phyloP scores from a whole-genome alignment of 2,113 vertebrate genomes.

The Delphinus delphis region DNA sequence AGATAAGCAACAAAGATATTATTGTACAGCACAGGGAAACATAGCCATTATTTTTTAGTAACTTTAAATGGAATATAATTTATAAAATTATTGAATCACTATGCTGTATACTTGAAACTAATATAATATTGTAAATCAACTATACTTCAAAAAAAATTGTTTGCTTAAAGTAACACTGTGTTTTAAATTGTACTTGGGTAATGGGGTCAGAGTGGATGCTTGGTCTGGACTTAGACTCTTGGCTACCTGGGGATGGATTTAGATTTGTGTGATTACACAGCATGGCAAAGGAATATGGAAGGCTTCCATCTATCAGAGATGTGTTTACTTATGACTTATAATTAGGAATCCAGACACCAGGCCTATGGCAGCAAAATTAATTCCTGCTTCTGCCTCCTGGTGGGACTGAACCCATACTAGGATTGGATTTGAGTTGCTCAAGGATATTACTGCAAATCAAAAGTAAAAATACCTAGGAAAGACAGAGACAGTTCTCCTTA shows the following conservation, averaged over 20 bases:
- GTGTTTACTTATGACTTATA: neutral
- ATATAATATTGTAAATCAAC: no score
- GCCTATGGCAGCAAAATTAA: neutral
- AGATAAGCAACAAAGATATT: no score
- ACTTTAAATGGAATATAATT: no score
- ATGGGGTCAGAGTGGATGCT: neutral
- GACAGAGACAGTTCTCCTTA: neutral
- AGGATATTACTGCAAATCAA: neutral
- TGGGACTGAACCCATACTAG: neutral
- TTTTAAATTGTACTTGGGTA: neutral
- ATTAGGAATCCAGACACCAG: constrained; percentile 1
- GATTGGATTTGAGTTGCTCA: neutral
- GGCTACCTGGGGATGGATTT: neutral
- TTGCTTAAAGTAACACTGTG: neutral
- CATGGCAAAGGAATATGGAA: neutral
- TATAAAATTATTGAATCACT: no score
- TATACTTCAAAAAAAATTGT: neutral
- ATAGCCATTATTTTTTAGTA: no score
- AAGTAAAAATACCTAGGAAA: neutral
- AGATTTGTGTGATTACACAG: neutral
- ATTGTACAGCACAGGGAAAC: no score
- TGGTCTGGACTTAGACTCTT: neutral
- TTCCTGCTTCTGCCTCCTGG: neutral
- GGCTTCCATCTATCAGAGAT: neutral
- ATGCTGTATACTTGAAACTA: no score